Base-by-base conservation (phyloP, 2,797 vertebrate genomes). In the Megaceryle alcyon region DNA sequence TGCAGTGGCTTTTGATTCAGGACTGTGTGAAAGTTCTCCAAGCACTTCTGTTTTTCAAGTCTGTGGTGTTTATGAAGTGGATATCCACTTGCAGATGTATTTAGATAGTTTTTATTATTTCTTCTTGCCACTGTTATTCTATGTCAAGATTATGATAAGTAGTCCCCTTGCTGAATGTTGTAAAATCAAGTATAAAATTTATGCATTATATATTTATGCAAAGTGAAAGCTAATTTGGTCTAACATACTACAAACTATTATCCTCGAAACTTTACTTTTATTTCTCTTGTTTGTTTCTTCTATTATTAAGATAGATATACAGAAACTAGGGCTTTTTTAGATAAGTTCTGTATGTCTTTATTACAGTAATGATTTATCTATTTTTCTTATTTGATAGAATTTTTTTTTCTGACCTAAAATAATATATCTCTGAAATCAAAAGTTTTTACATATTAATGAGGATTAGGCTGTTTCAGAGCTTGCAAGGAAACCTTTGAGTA, bases 111-210 rank as follows among this genome's bases (percentile, higher is more conserved):
- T 83, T 93, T 68, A 26, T 44, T 96, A 60, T 88, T 69, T 82
- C 39, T 95, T 60, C 43, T 82, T 91, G 70, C 71, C 56, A 51
- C 64, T 59, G 31, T 65, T 91, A 33, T 43, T 91, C 51, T 61
- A 26, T 0, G 8, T 90, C 82, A 63, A 73, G 83, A 46, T 56
- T 81, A 20, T 11, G 25, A 43, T 64, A 57, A 94, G 53, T 51
- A 69, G 31, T 70, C 37, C 54, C 49, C 83, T 68, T 69, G 44
- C 70, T 82, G 31, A 63, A 63, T 44, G 17, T 31, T 86, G 29
- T 85, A 91, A 96, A 89, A 80, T 95, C 46, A 84, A 93, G 37
- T 44, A 68, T 80, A 89, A 92, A 92, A 90, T 21, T 33, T 41
- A 57, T 10, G 14, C 5, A 3, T 77, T 81, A 41, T 63, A 64